These are phyloP conservation scores for Semibalanus balanoides DNA, from an alignment of 1,140 invertebrate species.

Conservation along the genomic window DNA sequence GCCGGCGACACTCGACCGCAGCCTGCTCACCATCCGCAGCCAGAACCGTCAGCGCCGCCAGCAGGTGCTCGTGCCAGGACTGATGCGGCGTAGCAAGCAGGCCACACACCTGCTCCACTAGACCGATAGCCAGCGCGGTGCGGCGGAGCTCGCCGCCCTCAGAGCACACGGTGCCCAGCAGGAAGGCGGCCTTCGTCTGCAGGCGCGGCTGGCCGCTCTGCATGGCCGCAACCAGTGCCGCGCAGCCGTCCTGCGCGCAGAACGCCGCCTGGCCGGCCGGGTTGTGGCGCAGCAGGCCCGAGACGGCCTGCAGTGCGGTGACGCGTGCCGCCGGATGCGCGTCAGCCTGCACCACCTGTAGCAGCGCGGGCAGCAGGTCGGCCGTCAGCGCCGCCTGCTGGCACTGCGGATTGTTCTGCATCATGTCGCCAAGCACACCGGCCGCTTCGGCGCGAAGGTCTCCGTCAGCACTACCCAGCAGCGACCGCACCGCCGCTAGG, in stretches of 20 bases:
- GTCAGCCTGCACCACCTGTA: not conserved
- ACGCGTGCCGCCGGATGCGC: not conserved
- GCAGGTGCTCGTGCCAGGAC: not conserved
- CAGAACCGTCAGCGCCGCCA: not conserved
- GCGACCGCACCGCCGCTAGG: not conserved
- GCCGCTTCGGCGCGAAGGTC: not conserved
- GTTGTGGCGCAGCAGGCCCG: not conserved
- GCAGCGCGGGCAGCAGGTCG: not conserved
- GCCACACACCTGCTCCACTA: not conserved
- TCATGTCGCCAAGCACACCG: not conserved
- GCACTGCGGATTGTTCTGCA: constrained; percentile 5
- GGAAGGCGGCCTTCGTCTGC: constrained; percentile 5
- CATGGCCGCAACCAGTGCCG: not conserved
- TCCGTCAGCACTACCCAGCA: not conserved
- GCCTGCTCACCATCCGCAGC: not conserved
- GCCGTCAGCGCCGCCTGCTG: not conserved
- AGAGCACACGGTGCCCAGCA: not conserved
- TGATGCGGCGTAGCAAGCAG: not conserved
- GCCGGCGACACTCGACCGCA: not conserved
- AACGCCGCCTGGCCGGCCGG: not conserved
- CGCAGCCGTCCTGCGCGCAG: not conserved
- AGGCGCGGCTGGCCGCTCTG: not conserved
- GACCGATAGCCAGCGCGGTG: not conserved
- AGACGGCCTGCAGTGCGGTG: not conserved
- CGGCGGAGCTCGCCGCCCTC: not conserved